Evolutionary conservation across 1,140 invertebrate species (phyloP).

Genomic region (Palaemon carinicauda): DNA sequence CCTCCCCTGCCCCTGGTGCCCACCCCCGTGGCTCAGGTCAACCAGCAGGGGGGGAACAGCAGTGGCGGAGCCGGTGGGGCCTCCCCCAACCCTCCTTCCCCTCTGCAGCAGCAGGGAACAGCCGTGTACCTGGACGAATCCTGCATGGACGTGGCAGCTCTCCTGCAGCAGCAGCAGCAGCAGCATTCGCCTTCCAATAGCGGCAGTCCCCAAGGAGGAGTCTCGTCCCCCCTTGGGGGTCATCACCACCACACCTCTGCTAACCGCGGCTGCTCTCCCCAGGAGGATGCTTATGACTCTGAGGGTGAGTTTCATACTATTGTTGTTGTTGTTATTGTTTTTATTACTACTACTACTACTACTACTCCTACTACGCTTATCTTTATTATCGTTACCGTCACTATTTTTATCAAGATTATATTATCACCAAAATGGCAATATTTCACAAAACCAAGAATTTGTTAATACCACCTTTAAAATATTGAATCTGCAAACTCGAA

Average conservation of each 20-base stretch:
- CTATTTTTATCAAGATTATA: no score
- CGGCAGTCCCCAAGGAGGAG: conserved; percentile 16
- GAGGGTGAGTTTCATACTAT: background rate
- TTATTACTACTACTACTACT: no score
- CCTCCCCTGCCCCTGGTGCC: conserved; percentile 21
- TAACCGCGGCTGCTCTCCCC: background rate
- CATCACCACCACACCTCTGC: background rate
- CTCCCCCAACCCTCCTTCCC: background rate
- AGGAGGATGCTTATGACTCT: conserved; percentile 39
- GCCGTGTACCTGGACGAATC: conserved; percentile 59
- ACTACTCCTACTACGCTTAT: no score
- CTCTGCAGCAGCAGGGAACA: conserved; percentile 41
- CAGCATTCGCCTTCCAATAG: background rate
- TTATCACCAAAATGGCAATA: no score
- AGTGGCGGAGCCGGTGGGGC: conserved; percentile 20
- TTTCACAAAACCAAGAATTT: no score
- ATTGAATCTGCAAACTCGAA: no score
- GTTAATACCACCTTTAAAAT: no score
- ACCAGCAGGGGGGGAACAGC: conserved; percentile 24
- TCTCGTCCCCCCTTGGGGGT: conserved; percentile 12
- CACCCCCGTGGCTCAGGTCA: conserved; percentile 42
- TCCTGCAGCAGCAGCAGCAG: conserved; percentile 61
- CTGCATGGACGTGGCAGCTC: conserved; percentile 61
- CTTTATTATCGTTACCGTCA: no score
- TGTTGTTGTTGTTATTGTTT: no score